phyloP scores from a whole-genome alignment of 2,797 vertebrate genomes.

The Salarias fasciatus region DNA sequence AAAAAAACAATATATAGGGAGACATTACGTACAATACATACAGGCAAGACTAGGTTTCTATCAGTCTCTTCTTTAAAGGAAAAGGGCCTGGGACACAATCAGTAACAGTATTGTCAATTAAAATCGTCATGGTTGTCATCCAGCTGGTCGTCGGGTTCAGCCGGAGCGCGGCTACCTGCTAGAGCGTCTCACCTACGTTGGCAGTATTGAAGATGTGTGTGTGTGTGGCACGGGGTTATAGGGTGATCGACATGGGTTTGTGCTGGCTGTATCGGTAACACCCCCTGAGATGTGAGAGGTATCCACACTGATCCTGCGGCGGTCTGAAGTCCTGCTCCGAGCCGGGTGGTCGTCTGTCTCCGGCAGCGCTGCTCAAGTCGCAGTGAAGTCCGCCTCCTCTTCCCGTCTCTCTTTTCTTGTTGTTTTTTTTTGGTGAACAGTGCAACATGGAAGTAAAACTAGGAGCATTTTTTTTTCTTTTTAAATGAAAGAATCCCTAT shows the following conservation, averaged over 20 bases:
- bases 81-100: slow-evolving; percentile 65
- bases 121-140: slow-evolving; percentile 56
- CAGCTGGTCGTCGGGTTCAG: slow-evolving; percentile 65
- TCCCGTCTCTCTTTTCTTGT: slow-evolving; percentile 40
- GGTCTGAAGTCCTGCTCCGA: slow-evolving; percentile 51
- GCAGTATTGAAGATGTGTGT: slow-evolving; percentile 77
- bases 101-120: slow-evolving; percentile 59
- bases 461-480: slow-evolving; percentile 49
- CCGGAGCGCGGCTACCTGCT: slow-evolving; percentile 51
- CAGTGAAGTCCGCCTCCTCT: slow-evolving; percentile 58
- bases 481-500: slow-evolving; percentile 55
- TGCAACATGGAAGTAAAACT: slow-evolving; percentile 72
- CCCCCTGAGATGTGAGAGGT: slow-evolving; percentile 80
- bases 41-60: slow-evolving; percentile 78
- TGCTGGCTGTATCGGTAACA: slow-evolving; percentile 80
- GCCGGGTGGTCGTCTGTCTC: slow-evolving; percentile 55
- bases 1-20: slow-evolving; percentile 83
- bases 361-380: slow-evolving; percentile 69
- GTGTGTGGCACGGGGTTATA: slow-evolving; percentile 70
- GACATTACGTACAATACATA: slow-evolving; percentile 81
- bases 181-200: slow-evolving; percentile 66
- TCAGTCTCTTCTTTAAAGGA: slow-evolving; percentile 65
- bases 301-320: slow-evolving; percentile 71
- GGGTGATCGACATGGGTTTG: slow-evolving; percentile 73
- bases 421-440: slow-evolving; percentile 58